These are phyloP conservation scores for Acanthornis magna DNA, from an alignment of 2,797 vertebrate species.

Conservation along the genomic window DNA sequence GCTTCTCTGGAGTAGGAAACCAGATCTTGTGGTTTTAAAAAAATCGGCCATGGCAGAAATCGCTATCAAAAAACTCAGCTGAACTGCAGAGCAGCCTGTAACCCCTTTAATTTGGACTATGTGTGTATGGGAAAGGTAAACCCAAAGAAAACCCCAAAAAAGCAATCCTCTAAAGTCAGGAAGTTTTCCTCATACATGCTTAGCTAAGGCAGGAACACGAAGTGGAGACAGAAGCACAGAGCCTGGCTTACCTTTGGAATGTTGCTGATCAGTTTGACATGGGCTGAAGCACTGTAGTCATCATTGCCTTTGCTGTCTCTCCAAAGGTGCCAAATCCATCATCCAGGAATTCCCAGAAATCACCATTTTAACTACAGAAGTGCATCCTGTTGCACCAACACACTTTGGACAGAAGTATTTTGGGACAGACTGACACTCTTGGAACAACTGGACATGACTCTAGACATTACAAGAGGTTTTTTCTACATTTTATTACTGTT, in stretches of 20 bases:
- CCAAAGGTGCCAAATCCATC: constrained; percentile 94
- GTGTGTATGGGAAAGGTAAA: neutral
- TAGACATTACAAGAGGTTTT: constrained; percentile 34
- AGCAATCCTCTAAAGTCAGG: neutral
- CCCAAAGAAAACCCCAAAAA: neutral
- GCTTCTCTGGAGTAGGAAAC: neutral
- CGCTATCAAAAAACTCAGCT: accelerated
- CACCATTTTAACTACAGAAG: constrained; percentile 96
- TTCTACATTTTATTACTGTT: constrained; percentile 55
- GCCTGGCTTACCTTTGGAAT: neutral
- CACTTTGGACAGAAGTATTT: constrained; percentile 98
- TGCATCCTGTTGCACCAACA: constrained; percentile 93
- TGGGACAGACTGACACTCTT: constrained; percentile 85
- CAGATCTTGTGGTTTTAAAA: neutral
- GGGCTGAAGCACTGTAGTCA: neutral
- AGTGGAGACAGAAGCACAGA: neutral
- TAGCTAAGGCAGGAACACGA: neutral
- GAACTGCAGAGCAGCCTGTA: neutral
- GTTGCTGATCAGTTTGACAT: accelerated
- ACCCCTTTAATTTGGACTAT: neutral
- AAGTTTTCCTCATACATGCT: neutral
- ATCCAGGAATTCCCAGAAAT: constrained; percentile 98
- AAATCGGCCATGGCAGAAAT: neutral
- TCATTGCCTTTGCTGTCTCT: constrained; percentile 7
- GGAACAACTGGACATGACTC: constrained; percentile 29